phyloP scores from a whole-genome alignment of 2,797 vertebrate genomes.

The Brachymystax lenok region DNA sequence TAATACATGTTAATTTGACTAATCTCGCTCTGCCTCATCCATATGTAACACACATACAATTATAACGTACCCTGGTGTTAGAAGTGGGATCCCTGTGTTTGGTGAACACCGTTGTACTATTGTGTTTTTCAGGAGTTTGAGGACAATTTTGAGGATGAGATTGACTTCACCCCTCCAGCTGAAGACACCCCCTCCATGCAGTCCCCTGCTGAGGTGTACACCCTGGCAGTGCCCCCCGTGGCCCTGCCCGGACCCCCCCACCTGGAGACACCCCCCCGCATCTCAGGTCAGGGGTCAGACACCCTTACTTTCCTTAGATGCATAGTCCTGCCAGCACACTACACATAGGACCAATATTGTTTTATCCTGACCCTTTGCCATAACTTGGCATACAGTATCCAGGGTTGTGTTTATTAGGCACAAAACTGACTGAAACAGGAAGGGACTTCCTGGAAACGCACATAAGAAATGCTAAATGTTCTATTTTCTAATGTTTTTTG shows the following conservation, averaged over 20 bases:
- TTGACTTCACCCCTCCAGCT: conserved; percentile 96
- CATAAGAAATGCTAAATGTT: neutral
- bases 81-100: neutral
- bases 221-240: conserved; percentile 89
- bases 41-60: neutral
- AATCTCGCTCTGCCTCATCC: neutral
- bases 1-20: neutral
- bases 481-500: too few relatives aligned
- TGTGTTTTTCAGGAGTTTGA: conserved; percentile 86
- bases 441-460: neutral
- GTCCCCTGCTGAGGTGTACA: conserved; percentile 95
- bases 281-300: conserved; percentile 60
- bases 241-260: conserved; percentile 87
- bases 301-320: neutral
- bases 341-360: neutral
- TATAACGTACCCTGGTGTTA: neutral
- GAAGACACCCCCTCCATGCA: conserved; percentile 97
- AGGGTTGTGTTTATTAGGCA: neutral
- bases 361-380: neutral
- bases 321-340: neutral
- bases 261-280: conserved; percentile 79
- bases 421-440: neutral
- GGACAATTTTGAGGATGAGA: conserved; percentile 97
- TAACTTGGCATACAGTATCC: neutral
- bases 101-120: neutral